Evolutionary conservation across 2,113 vertebrate species (phyloP).

Genomic region (Pandion haliaetus): DNA sequence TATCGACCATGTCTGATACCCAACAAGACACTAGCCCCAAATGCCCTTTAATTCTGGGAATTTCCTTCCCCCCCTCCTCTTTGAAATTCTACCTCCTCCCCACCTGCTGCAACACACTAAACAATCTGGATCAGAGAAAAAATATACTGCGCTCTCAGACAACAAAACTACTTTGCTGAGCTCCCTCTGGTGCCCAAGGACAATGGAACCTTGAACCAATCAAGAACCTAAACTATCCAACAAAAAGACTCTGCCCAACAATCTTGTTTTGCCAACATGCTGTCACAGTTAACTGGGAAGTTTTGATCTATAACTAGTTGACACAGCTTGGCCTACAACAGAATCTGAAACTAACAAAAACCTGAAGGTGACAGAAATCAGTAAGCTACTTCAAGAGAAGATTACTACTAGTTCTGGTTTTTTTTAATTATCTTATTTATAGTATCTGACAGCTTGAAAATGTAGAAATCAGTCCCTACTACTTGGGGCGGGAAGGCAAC

Average conservation of each 20-base stretch:
- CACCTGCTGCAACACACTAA: background rate
- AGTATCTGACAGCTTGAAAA: background rate
- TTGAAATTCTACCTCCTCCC: background rate
- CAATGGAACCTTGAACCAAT: background rate
- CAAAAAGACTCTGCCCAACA: background rate
- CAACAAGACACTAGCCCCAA: background rate
- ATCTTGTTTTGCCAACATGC: background rate
- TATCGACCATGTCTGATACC: background rate
- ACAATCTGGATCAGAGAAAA: background rate
- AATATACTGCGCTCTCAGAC: background rate
- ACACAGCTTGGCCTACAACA: background rate
- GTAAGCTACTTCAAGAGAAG: background rate
- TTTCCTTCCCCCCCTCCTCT: background rate
- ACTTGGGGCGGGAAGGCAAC: background rate
- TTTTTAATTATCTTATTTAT: background rate
- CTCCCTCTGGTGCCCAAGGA: constrained; percentile 4
- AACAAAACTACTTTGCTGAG: background rate
- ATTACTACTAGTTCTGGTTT: background rate
- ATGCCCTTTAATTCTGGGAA: background rate
- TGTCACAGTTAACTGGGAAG: background rate
- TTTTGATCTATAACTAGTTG: background rate
- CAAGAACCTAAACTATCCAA: background rate
- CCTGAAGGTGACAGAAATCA: background rate
- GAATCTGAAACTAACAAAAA: background rate
- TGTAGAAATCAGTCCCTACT: background rate